Evolutionary conservation across 2,113 vertebrate species (phyloP).

Genomic region (Pluvianellus socialis): DNA sequence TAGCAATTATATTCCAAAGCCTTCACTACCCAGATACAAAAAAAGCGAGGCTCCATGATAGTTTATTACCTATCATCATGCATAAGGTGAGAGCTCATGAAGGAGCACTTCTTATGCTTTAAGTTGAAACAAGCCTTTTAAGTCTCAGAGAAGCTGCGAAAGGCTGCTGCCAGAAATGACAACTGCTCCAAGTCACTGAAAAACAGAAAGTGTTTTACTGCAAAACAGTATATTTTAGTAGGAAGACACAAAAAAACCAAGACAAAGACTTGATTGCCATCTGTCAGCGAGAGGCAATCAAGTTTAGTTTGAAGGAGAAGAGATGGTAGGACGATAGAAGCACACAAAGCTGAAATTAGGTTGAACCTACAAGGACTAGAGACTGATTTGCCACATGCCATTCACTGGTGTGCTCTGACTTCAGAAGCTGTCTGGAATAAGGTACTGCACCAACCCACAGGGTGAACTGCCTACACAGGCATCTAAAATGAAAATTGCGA

Average conservation of each 20-base stretch:
- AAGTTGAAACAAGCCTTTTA: conserved; percentile 44
- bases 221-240: background rate
- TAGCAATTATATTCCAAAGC: background rate
- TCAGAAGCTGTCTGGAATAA: background rate
- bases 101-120: conserved; percentile 59
- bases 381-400: background rate
- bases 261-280: conserved; percentile 8
- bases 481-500: background rate
- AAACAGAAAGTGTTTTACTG: conserved; percentile 53
- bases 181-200: conserved; percentile 51
- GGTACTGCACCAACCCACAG: background rate
- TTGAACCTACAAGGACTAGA: background rate
- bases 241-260: conserved; percentile 1
- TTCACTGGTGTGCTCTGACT: background rate
- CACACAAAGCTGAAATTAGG: background rate
- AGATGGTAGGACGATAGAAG: background rate
- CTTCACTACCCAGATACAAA: background rate
- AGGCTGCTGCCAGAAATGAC: conserved; percentile 46
- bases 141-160: conserved; percentile 38
- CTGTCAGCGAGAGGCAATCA: conserved; percentile 15
- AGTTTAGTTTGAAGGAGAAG: background rate
- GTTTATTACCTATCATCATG: conserved; percentile 50
- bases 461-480: background rate
- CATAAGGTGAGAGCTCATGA: conserved; percentile 50
- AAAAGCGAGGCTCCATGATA: conserved; percentile 6